These are phyloP conservation scores for Chionomys nivalis DNA, from an alignment of 2,113 vertebrate genomes.

Conservation along the genomic window DNA sequence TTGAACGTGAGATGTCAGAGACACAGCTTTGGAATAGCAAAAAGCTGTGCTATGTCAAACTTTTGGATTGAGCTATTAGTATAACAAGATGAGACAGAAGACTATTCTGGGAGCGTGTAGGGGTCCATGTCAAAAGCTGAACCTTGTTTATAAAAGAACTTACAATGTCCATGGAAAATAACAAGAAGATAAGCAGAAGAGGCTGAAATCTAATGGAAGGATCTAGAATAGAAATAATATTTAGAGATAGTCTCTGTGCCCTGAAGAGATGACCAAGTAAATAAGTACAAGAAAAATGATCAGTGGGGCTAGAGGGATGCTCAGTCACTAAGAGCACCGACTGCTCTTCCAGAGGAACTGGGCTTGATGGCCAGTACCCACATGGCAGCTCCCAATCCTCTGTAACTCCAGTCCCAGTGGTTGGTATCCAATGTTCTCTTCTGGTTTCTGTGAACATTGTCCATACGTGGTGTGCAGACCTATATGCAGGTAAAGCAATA, in stretches of 20 bases:
- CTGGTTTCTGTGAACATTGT: not conserved
- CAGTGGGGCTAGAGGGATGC: not conserved
- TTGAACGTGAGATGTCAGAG: not conserved
- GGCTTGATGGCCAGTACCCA: not conserved
- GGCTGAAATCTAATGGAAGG: not conserved
- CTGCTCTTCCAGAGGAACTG: not conserved
- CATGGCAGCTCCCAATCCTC: not conserved
- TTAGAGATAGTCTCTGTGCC: not conserved
- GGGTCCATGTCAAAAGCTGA: not conserved
- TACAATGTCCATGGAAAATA: not conserved
- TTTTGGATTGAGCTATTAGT: not conserved
- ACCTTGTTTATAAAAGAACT: not conserved
- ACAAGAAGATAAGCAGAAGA: not conserved
- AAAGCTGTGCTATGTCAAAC: not conserved
- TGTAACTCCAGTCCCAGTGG: not conserved
- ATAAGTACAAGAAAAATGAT: not conserved
- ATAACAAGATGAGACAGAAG: not conserved
- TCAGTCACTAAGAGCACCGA: not conserved
- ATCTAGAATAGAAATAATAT: not conserved
- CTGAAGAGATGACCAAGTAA: not conserved
- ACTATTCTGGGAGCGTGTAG: accelerated
- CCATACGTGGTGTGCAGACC: not conserved
- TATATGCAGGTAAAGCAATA: too few relatives aligned
- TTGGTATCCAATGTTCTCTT: not conserved
- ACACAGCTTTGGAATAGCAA: not conserved